phyloP scores from a whole-genome alignment of 2,113 vertebrate species.

The Istiophorus platypterus region DNA sequence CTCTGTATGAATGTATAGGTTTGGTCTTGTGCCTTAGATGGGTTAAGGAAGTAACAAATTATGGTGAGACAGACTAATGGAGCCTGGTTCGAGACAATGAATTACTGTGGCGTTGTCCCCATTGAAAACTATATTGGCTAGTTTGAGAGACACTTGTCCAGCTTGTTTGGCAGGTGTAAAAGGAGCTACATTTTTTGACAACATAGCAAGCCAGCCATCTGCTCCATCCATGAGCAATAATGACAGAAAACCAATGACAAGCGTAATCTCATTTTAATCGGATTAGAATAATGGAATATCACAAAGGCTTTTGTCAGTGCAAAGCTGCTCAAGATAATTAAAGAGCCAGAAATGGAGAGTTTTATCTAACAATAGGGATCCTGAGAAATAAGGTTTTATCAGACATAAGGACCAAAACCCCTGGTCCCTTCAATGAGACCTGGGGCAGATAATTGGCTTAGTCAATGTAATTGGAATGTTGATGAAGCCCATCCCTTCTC shows the following conservation, averaged over 20 bases:
- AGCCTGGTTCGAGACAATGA: too few relatives aligned
- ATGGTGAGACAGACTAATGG: too few relatives aligned
- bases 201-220: neutral
- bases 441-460: conserved; percentile 41
- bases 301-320: conserved; percentile 62
- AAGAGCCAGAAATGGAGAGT: conserved; percentile 58
- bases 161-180: neutral
- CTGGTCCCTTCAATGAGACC: conserved; percentile 21
- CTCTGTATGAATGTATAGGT: too few relatives aligned
- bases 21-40: too few relatives aligned
- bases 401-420: conserved; percentile 27
- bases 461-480: conserved; percentile 34
- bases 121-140: neutral
- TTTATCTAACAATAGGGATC: conserved; percentile 60
- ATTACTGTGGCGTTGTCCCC: neutral
- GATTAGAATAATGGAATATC: conserved; percentile 81
- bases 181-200: neutral
- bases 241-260: neutral
- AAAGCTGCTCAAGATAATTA: conserved; percentile 74
- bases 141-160: neutral
- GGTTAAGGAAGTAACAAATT: too few relatives aligned
- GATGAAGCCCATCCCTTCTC: conserved; percentile 26
- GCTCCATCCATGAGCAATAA: neutral
- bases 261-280: conserved; percentile 59
- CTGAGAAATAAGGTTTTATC: conserved; percentile 44